Base-by-base conservation (phyloP, 2,113 vertebrate genomes). In the Cromileptes altivelis region DNA sequence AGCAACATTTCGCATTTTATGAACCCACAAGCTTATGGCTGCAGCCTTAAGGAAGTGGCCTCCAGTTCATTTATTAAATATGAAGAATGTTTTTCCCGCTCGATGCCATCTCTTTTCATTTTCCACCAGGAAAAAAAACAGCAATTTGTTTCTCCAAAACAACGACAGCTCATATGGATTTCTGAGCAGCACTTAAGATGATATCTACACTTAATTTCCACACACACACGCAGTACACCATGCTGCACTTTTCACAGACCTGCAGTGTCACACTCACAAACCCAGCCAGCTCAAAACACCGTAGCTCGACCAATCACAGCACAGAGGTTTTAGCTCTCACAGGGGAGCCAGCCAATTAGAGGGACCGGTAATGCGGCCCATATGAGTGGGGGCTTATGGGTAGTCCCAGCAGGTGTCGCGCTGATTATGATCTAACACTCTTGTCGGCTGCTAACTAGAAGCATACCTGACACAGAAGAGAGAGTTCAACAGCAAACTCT, bases 361-460 rank as follows among this genome's bases (percentile, higher is more conserved):
- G 84, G 11, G 49, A 25, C 81, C 74, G 63, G 84, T 93, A 93
- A 95, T 91, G 74, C 23, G 8, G 91, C 80, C 90, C 92, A 87
- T 90, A 88, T 94, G 92, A 92, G 86, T 85, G n/a, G 85, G 70
- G 82, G 86, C 84, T 94, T 92, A 88, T 94, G 92, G 92, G 93
- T 92, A 93, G 76, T 79, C 91, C 84, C 94, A 88, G 93, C 91
- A 94, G 90, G 94, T 94, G 94, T 90, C 30, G 83, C 47, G 58
- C 80, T 93, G 93, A 91, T 95, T 91, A 93, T 92, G 84, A 93
- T 92, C 81, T 93, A 88, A 94, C 93, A 88, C 92, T 85, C 67
- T 67, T 47, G 87, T 90, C 58, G 53, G 72, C 21, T 7, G 64
- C 91, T 93, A 90, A 94, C 87, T 75, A 81, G 86, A 93, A 84